A percentile compares a stretch with the other conserved stretches of the same genome.
Conservation (phyloP, 1,140 invertebrate genomes). For the Sarcophaga peregrina region DNA sequence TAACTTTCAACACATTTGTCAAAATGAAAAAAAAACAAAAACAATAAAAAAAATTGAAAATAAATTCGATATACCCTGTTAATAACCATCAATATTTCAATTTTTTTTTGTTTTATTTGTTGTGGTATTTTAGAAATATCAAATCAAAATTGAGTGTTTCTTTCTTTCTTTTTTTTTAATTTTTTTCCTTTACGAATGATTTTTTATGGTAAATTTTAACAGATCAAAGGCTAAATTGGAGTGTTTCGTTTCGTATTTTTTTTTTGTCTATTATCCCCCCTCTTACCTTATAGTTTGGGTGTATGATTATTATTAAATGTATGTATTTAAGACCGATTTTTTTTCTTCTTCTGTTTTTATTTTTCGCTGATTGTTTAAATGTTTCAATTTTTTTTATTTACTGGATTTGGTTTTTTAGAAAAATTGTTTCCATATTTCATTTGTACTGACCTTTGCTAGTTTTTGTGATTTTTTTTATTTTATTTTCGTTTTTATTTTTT, state of each 20-base stretch:
- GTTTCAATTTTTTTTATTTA: neutral
- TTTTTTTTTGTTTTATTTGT: too few relatives aligned
- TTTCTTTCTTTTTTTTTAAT: too few relatives aligned
- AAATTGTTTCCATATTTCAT: slow-evolving; percentile 12
- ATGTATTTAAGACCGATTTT: neutral
- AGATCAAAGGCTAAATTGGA: slow-evolving; percentile 40
- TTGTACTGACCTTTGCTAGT: neutral
- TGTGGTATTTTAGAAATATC: too few relatives aligned
- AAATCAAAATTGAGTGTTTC: too few relatives aligned
- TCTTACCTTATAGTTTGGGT: too few relatives aligned
- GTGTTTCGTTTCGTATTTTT: neutral
- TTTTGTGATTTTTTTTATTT: neutral
- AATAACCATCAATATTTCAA: too few relatives aligned
- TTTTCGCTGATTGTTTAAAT: slow-evolving; percentile 13
- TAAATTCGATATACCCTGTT: too few relatives aligned
- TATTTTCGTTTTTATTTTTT: neutral
- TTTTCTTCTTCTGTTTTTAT: too few relatives aligned
- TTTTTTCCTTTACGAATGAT: too few relatives aligned
- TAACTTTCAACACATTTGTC: slow-evolving; percentile 41
- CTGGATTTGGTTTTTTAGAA: slow-evolving; percentile 12
- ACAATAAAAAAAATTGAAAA: neutral
- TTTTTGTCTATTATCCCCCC: too few relatives aligned
- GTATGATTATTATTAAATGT: slow-evolving; percentile 29
- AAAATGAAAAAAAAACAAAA: neutral
- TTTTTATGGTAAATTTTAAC: slow-evolving; percentile 32